Base-by-base conservation (phyloP, 2,797 vertebrate genomes). In the Lemur catta region DNA sequence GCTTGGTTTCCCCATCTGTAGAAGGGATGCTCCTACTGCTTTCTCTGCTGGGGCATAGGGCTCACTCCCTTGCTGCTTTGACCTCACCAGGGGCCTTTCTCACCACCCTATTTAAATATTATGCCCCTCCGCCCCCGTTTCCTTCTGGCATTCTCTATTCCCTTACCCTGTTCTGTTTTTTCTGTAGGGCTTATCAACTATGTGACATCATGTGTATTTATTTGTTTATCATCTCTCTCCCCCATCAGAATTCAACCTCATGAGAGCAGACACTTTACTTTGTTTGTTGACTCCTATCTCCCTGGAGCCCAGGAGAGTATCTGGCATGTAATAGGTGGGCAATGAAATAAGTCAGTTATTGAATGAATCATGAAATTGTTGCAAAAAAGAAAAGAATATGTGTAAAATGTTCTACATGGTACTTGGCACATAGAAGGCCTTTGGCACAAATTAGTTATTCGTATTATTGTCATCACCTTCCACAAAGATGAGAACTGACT, bases 261-360 rank as follows among this genome's bases (percentile, higher is more conserved):
- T n/a, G 52, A 92, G 41, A 80, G 43, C 38, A 90, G 76, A 95
- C 67, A 63, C 43, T 55, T 59, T 61, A 22, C 74, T 74, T 90
- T 52, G 35, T 46, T 76, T 84, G 26, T 92, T 80, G 72, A 52
- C 33, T 35, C 14, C 84, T 67, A 6, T 84, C 41, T 63, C 26
- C 85, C 84, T 81, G 59, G 88, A 38, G 59, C 43, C 59, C 59
- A 55, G 84, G 65, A 61, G 65, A 89, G 57, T 78, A 57, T 75
- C 75, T 69, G 72, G 78, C 72, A 78, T 76, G 80, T 65, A 63
- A 33, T 48, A 90, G 35, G 81, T 72, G 67, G 85, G 28, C 24
- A 84, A 67, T 84, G 71, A 95, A 95, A 87, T 61, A 88, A 93
- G 75, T 48, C 85, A 93, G 69, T 46, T 71, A 35, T 80, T 92